These are phyloP conservation scores for Metaphire vulgaris DNA, from an alignment of 1,140 invertebrate species.

Conservation along the genomic window DNA sequence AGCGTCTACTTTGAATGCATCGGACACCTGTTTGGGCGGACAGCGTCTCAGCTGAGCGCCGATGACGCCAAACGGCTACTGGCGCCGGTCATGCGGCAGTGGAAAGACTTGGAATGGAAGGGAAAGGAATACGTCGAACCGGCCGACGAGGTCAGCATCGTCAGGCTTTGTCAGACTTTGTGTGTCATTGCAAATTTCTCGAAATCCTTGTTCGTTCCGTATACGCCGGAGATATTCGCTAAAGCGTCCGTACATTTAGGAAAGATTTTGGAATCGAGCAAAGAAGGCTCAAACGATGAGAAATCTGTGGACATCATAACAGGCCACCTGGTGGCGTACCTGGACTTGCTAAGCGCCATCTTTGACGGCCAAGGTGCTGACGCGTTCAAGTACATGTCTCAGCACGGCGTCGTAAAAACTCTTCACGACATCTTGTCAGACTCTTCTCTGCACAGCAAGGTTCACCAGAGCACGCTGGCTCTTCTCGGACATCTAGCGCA, in stretches of 20 bases:
- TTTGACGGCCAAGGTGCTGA: slow-evolving; percentile 20
- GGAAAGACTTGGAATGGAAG: neutral
- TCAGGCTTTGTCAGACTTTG: slow-evolving; percentile 18
- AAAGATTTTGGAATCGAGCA: neutral
- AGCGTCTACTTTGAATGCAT: slow-evolving; percentile 20
- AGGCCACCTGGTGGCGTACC: slow-evolving; percentile 11
- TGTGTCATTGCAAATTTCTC: slow-evolving; percentile 21
- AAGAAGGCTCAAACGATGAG: neutral
- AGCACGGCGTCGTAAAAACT: neutral
- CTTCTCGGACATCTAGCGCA: slow-evolving; percentile 19
- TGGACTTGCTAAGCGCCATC: slow-evolving; percentile 23
- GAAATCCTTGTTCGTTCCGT: neutral
- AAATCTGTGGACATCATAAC: slow-evolving; percentile 9
- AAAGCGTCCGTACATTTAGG: slow-evolving; percentile 10
- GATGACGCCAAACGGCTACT: neutral
- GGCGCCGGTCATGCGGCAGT: slow-evolving; percentile 16
- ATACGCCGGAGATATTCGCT: slow-evolving; percentile 12
- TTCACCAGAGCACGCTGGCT: slow-evolving; percentile 16
- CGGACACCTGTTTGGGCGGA: slow-evolving; percentile 13
- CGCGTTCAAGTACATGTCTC: neutral
- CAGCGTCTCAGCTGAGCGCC: neutral
- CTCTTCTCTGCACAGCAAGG: neutral
- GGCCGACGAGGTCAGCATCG: slow-evolving; percentile 5
- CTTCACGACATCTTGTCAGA: slow-evolving; percentile 1
- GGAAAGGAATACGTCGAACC: neutral